Conservation (phyloP, 1,140 invertebrate genomes). For the Thaumatotibia leucotreta region DNA sequence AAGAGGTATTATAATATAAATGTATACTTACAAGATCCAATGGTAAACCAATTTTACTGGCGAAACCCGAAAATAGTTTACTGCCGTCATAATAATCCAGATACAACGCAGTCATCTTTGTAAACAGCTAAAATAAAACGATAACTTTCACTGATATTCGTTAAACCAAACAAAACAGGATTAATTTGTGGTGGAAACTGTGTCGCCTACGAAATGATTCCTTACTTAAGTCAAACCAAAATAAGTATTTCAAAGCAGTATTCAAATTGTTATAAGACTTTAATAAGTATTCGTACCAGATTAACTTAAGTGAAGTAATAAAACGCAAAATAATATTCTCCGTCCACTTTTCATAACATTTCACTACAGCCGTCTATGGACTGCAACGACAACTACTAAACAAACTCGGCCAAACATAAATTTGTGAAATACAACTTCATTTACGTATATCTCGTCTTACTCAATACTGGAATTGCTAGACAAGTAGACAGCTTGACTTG, state of each 20-base stretch:
- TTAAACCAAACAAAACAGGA: constrained; percentile 4
- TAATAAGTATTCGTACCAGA: background rate
- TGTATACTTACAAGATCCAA: constrained; percentile 62
- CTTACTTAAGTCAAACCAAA: background rate
- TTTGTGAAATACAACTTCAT: background rate
- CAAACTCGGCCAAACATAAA: background rate
- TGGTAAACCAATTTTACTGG: constrained; percentile 56
- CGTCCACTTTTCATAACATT: background rate
- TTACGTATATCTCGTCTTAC: background rate
- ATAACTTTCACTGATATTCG: background rate
- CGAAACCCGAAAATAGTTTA: constrained; percentile 56
- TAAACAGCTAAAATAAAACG: constrained; percentile 9
- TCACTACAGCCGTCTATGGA: background rate
- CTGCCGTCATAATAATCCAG: constrained; percentile 67
- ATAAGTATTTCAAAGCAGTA: background rate
- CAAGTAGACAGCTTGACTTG: background rate
- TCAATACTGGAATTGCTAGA: background rate
- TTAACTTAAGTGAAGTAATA: background rate
- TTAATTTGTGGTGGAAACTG: background rate
- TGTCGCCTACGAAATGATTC: background rate
- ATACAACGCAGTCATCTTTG: constrained; percentile 43
- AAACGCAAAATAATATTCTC: background rate
- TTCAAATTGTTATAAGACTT: background rate
- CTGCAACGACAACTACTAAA: background rate
- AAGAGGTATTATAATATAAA: background rate